These are phyloP conservation scores for Falco biarmicus DNA, from an alignment of 2,797 vertebrate genomes.

Conservation along the genomic window DNA sequence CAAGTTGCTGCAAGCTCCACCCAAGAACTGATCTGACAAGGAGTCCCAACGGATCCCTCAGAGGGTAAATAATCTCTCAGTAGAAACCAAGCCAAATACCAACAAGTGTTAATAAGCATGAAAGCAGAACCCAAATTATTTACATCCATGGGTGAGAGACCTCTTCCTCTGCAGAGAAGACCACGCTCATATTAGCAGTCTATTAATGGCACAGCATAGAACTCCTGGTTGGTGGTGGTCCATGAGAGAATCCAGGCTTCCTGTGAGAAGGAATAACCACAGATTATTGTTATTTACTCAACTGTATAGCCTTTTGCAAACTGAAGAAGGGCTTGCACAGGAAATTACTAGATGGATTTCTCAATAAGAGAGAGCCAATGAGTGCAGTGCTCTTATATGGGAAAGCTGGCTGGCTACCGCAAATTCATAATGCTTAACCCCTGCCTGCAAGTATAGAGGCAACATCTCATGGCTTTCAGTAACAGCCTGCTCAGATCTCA, in stretches of 20 bases:
- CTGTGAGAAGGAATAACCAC: neutral
- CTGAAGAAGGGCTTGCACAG: constrained; percentile 20
- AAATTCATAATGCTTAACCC: constrained; percentile 36
- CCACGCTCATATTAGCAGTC: neutral
- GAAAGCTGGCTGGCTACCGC: constrained; percentile 53
- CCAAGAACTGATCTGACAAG: constrained; percentile 42
- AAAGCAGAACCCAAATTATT: neutral
- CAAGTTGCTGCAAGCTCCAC: constrained; percentile 55
- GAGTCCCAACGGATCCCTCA: neutral
- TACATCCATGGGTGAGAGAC: neutral
- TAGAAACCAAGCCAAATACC: neutral
- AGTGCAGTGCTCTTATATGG: constrained; percentile 68
- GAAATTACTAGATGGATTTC: constrained; percentile 53
- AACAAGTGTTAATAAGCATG: neutral
- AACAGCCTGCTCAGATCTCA: neutral
- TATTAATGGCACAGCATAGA: fast-evolving
- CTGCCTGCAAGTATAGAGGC: neutral
- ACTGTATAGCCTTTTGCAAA: neutral
- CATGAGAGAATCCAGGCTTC: neutral
- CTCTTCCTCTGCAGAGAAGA: neutral
- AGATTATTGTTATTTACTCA: neutral
- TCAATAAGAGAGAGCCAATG: constrained; percentile 45
- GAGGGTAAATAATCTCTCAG: neutral
- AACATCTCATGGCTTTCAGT: neutral
- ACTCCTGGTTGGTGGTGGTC: neutral